A percentile compares a stretch with the other conserved stretches of the same genome.
phyloP scores from a whole-genome alignment of 2,797 vertebrate species.

The Eptatretus atami region DNA sequence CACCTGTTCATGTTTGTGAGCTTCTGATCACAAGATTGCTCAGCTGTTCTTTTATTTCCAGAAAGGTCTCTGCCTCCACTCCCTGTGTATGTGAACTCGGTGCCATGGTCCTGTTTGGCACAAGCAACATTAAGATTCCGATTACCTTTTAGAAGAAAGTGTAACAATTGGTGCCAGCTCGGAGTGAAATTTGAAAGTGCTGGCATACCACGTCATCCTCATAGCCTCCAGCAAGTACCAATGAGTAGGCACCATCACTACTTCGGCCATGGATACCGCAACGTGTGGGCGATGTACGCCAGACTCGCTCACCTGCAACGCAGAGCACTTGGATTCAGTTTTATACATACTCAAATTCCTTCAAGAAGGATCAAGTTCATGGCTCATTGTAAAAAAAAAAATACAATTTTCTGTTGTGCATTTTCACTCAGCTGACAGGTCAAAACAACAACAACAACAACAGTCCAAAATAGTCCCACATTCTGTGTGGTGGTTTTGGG shows the following conservation, averaged over 20 bases:
- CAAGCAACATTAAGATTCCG: too few species aligned
- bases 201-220: constrained; percentile 70
- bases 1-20: constrained; percentile 94
- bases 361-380: neutral
- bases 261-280: constrained; percentile 82
- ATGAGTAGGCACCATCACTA: constrained; percentile 58
- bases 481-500: neutral
- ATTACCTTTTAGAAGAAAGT: too few species aligned
- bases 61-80: constrained; percentile 79
- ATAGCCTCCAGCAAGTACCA: constrained; percentile 78
- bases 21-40: constrained; percentile 89
- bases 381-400: neutral
- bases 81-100: constrained; percentile 82
- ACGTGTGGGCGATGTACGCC: constrained; percentile 79
- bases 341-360: neutral
- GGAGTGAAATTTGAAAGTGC: constrained; percentile 5
- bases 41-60: constrained; percentile 78
- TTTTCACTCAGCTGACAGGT: constrained; percentile 4
- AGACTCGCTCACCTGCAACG: constrained; percentile 48
- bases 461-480: neutral
- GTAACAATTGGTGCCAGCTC: too few species aligned
- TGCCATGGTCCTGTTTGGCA: constrained; percentile 41
- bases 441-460: constrained; percentile 2
- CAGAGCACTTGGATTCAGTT: constrained; percentile 1
- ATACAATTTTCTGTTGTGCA: neutral